phyloP scores from a whole-genome alignment of 1,140 invertebrate genomes.

The Aplysia californica region DNA sequence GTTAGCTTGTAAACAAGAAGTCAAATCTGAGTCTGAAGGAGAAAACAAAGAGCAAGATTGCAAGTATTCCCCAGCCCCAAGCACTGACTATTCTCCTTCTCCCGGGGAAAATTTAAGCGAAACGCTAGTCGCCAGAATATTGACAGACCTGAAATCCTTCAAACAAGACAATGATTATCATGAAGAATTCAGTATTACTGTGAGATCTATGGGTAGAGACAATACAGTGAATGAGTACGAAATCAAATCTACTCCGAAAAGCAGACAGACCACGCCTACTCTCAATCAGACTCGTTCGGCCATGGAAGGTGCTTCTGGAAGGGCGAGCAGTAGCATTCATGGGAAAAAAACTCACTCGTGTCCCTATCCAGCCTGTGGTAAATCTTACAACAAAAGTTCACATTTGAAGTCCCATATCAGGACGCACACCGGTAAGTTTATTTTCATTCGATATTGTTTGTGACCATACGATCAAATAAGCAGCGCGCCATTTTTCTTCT shows the following conservation, averaged over 20 bases:
- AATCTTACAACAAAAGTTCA: conserved; percentile 79
- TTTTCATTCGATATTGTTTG: too few species aligned
- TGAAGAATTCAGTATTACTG: conserved; percentile 17
- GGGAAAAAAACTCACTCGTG: conserved; percentile 71
- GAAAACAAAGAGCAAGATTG: not conserved
- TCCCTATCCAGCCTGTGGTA: conserved; percentile 74
- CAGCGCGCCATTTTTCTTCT: too few species aligned
- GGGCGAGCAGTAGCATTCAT: conserved; percentile 70
- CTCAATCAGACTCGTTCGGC: not conserved
- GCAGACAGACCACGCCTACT: conserved; percentile 25
- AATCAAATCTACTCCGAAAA: not conserved
- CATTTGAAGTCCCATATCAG: conserved; percentile 77
- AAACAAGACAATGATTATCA: conserved; percentile 31
- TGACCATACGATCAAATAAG: too few species aligned
- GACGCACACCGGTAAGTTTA: conserved; percentile 71
- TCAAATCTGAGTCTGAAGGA: not conserved
- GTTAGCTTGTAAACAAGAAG: not conserved
- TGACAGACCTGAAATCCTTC: conserved; percentile 23
- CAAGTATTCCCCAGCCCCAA: not conserved
- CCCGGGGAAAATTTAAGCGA: conserved; percentile 4
- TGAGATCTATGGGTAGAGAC: not conserved
- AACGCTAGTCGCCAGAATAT: conserved; percentile 16
- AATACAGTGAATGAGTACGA: not conserved
- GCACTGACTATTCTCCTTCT: conserved; percentile 6
- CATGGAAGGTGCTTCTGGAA: conserved; percentile 68